phyloP scores from a whole-genome alignment of 2,113 vertebrate species.

The Laterallus jamaicensis region DNA sequence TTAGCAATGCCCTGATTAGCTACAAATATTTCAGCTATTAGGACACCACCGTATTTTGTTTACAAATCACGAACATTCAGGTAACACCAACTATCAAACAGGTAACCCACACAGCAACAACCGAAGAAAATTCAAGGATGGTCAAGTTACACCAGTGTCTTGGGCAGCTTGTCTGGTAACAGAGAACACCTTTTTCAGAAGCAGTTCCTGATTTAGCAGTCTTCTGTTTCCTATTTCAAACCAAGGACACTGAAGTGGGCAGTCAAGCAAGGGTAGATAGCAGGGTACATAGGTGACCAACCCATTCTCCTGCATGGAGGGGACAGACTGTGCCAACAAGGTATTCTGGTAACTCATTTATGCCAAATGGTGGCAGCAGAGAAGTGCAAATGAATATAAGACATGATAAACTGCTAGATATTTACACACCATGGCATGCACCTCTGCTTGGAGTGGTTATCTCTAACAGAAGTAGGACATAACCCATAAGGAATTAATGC shows the following conservation, averaged over 20 bases:
- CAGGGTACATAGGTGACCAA: fast-evolving
- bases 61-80: neutral
- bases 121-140: neutral
- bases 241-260: fast-evolving
- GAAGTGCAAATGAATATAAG: neutral
- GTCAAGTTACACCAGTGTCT: neutral
- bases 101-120: neutral
- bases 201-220: neutral
- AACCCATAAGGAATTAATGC: neutral
- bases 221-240: neutral
- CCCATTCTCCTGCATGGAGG: neutral
- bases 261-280: neutral
- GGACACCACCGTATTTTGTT: neutral
- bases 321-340: too few relatives aligned
- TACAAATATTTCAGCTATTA: neutral
- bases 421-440: neutral
- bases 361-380: neutral
- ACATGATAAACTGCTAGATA: neutral
- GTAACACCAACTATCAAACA: neutral
- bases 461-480: neutral
- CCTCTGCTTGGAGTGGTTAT: fast-evolving
- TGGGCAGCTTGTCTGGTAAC: neutral
- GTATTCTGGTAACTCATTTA: neutral
- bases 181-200: neutral
- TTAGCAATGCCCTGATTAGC: neutral